These are phyloP conservation scores for Anagyrus pseudococci DNA, from an alignment of 2,888 invertebrate genomes.

Conservation along the genomic window DNA sequence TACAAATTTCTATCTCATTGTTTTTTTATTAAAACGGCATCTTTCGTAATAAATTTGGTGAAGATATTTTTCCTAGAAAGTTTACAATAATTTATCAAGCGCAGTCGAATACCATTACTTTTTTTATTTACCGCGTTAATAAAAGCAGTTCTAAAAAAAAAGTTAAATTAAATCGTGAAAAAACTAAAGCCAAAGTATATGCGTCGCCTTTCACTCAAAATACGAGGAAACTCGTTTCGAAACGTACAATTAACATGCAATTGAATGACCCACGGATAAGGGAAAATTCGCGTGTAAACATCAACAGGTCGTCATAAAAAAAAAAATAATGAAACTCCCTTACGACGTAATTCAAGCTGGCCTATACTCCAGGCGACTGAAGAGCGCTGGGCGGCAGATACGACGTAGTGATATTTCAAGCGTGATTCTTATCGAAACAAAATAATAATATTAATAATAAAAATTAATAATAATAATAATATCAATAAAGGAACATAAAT, in stretches of 20 bases:
- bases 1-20: slow-evolving; percentile 30
- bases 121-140: slow-evolving; percentile 2
- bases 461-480: no score
- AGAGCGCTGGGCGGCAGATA: slow-evolving; percentile 11
- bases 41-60: slow-evolving; percentile 16
- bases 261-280: background rate
- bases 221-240: background rate
- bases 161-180: background rate
- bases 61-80: slow-evolving; percentile 32
- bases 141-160: slow-evolving; percentile 6
- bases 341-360: slow-evolving; percentile 15
- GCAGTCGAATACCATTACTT: slow-evolving; percentile 3
- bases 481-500: no score
- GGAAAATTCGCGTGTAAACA: background rate
- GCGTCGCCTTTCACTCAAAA: slow-evolving; percentile 10
- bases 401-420: slow-evolving; percentile 22
- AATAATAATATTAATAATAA: background rate
- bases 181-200: slow-evolving; percentile 12
- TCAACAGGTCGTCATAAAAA: background rate
- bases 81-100: slow-evolving; percentile 32
- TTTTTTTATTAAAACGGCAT: slow-evolving; percentile 26
- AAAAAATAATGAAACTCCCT: background rate
- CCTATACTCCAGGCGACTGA: slow-evolving; percentile 7
- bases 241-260: slow-evolving; percentile 6
- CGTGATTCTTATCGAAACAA: slow-evolving; percentile 1